A percentile compares a stretch with the other conserved stretches of the same genome.
These are phyloP conservation scores for Napeogenes sylphis DNA, from an alignment of 2,888 invertebrate species.

Conservation along the genomic window DNA sequence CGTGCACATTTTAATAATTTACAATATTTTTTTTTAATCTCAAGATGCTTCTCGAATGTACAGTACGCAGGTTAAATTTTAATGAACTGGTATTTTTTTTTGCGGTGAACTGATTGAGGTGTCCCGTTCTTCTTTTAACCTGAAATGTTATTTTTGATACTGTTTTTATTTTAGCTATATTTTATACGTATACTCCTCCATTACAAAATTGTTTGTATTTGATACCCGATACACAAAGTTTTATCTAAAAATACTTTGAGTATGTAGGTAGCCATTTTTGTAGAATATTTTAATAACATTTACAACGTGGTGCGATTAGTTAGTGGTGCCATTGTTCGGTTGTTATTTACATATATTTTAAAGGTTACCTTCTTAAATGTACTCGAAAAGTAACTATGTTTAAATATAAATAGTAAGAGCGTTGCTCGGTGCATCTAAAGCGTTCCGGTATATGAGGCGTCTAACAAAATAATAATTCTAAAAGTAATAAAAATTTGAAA, in stretches of 20 bases:
- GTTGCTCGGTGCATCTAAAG: slow-evolving; percentile 27
- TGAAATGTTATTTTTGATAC: slow-evolving; percentile 33
- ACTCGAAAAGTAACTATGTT: slow-evolving; percentile 27
- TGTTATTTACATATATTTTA: slow-evolving; percentile 66
- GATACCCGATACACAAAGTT: slow-evolving; percentile 16
- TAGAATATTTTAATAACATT: slow-evolving; percentile 31
- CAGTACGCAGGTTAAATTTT: slow-evolving; percentile 26
- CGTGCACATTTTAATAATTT: slow-evolving; percentile 50
- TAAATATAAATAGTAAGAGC: slow-evolving; percentile 36
- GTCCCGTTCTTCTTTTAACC: slow-evolving; percentile 26
- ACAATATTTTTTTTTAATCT: slow-evolving; percentile 22
- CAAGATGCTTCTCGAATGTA: slow-evolving; percentile 25
- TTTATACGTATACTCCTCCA: slow-evolving; percentile 27
- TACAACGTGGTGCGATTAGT: slow-evolving; percentile 60
- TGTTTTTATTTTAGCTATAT: slow-evolving; percentile 29
- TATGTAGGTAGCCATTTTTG: slow-evolving; percentile 30
- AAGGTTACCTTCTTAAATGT: slow-evolving; percentile 60
- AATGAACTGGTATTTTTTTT: slow-evolving; percentile 22
- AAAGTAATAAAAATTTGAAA: no score
- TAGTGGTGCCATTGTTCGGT: slow-evolving; percentile 73
- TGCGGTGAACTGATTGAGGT: slow-evolving; percentile 12
- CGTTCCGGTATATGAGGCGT: not conserved
- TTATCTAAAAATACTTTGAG: slow-evolving; percentile 19
- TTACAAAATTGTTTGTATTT: slow-evolving; percentile 31
- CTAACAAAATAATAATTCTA: not conserved